Evolutionary conservation across 2,113 vertebrate genomes (phyloP).

Genomic region (Pycnonotus jocosus): DNA sequence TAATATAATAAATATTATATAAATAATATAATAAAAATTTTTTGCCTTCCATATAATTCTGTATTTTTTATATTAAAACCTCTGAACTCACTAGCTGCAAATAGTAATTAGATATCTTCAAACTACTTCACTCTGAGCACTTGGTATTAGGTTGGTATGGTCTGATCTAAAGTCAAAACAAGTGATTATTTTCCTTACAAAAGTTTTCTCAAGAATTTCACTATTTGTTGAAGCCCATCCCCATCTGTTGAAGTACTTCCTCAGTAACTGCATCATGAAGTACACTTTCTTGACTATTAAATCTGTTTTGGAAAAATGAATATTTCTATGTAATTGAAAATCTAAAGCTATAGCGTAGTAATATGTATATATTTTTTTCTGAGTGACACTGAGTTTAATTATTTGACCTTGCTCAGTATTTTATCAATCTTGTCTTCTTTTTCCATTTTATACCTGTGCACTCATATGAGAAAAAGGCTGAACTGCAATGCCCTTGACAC

Average conservation of each 20-base stretch:
- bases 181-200: background rate
- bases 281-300: background rate
- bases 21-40: background rate
- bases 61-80: background rate
- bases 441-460: background rate
- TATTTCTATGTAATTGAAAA: background rate
- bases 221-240: background rate
- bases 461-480: background rate
- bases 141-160: background rate
- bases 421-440: background rate
- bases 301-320: background rate
- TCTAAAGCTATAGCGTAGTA: background rate
- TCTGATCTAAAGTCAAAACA: background rate
- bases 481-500: background rate
- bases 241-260: background rate
- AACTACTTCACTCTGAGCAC: background rate
- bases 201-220: background rate
- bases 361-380: background rate
- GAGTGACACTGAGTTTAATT: background rate
- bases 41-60: background rate
- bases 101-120: background rate
- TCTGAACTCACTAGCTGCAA: background rate
- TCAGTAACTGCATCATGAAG: background rate
- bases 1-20: no score
- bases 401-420: background rate